Percentiles rank a stretch among this genome's conserved stretches.
These are phyloP conservation scores for Pantherophis guttatus DNA, from an alignment of 2,113 vertebrate genomes.

Conservation along the genomic window DNA sequence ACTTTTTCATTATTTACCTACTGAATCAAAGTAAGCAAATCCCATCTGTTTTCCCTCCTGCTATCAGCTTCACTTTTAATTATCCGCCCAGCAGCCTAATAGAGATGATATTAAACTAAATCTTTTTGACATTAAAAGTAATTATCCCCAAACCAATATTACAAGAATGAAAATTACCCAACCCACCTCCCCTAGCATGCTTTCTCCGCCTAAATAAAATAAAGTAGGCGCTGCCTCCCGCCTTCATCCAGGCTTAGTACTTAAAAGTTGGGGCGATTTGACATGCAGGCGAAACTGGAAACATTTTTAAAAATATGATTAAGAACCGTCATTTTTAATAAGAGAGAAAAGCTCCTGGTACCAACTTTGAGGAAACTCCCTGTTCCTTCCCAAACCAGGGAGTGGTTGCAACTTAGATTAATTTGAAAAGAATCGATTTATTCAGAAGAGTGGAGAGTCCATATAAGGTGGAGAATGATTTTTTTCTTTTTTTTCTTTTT, in stretches of 20 bases:
- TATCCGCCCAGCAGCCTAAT: slow-evolving; percentile 98
- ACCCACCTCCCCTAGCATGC: background rate
- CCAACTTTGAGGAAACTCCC: background rate
- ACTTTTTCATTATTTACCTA: slow-evolving; percentile 93
- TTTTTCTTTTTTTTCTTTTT: background rate
- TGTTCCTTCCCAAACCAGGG: background rate
- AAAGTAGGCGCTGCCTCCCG: background rate
- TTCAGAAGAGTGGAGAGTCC: background rate
- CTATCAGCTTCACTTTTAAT: slow-evolving; percentile 97
- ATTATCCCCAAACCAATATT: slow-evolving; percentile 93
- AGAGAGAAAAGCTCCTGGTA: background rate
- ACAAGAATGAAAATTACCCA: slow-evolving; percentile 74
- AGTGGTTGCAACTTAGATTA: background rate
- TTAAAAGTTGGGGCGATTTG: background rate
- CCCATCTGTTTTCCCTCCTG: slow-evolving; percentile 98
- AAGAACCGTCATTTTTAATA: background rate
- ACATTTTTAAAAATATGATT: background rate
- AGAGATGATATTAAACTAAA: slow-evolving; percentile 99
- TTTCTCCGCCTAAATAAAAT: background rate
- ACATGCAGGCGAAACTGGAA: slow-evolving; percentile 5
- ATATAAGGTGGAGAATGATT: background rate
- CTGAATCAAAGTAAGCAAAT: slow-evolving; percentile 97
- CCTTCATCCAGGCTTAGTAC: background rate
- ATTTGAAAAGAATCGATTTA: background rate
- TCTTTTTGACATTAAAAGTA: slow-evolving; percentile 99